Base-by-base conservation (phyloP, 1,140 invertebrate genomes). In the Heliconius nattereri region DNA sequence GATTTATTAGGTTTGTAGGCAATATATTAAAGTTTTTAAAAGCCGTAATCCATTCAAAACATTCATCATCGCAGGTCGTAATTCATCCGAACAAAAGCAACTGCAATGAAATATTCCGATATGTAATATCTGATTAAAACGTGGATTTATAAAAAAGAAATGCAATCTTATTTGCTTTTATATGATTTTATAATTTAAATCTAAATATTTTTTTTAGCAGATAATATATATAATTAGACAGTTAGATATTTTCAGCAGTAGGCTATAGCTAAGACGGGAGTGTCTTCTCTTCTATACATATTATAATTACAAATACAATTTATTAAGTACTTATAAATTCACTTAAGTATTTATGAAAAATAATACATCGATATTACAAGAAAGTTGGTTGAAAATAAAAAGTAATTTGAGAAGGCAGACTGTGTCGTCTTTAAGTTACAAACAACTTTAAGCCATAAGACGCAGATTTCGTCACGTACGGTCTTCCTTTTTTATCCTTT, bases 11-110 rank as follows among this genome's bases (percentile, higher is more conserved):
- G 7, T 57, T 23, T 23, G n/a, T 57, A 57, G 11, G 54, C 54
- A 57, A 57, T 57, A 23, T 57, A 57, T 23, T 57, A 57, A 57
- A 57, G n/a, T 57, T 57, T 57, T 57, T 57, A 57, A 57, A 57
- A 57, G 49, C 54, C 2, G 54, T 57, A 57, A 71, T 71, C 70
- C 29, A 29, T 23, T 71, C 32, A 71, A 71, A 71, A 35, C 70
- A 71, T 71, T 71, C 70, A 71, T 71, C 70, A 71, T 71, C 11
- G 70, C 29, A 71, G 70, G 29, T 35, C 70, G 70, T 71, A 71
- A 71, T 71, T 71, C 32, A 71, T 71, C 70, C 2, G 32, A 35
- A 71, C 70, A 71, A 71, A 71, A 29, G 26, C 70, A 71, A 71
- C 70, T 71, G 70, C 70, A 71, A 35, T 35, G 70, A 32, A 71